Evolutionary conservation across 2,113 vertebrate genomes (phyloP).

Genomic region (Bubo scandiacus): DNA sequence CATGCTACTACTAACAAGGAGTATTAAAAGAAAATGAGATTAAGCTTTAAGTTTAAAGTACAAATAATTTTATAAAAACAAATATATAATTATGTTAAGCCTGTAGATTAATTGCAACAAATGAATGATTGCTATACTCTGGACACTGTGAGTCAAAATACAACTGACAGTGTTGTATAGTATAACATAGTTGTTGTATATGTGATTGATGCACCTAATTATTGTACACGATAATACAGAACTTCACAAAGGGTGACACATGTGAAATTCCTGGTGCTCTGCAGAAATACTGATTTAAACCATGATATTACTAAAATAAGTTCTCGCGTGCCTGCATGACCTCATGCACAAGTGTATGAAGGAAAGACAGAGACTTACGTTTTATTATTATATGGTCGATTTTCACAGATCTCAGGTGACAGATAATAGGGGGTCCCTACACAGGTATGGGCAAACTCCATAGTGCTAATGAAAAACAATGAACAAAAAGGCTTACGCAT

Average conservation of each 20-base stretch:
- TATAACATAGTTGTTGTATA: background rate
- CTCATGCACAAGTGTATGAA: background rate
- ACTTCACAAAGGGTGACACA: background rate
- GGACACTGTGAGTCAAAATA: background rate
- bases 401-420: slow-evolving; percentile 95
- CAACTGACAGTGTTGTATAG: background rate
- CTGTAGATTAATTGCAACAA: background rate
- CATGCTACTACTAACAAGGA: background rate
- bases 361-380: slow-evolving; percentile 76
- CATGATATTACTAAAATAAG: background rate
- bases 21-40: background rate
- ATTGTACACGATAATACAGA: background rate
- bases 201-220: accelerated
- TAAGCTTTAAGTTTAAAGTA: background rate
- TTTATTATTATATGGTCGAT: slow-evolving; percentile 92
- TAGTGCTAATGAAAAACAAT: slow-evolving; percentile 75
- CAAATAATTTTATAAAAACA: background rate
- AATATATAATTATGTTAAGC: background rate
- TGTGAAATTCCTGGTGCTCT: background rate
- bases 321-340: background rate
- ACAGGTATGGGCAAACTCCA: slow-evolving; percentile 87
- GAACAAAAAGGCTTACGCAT: background rate
- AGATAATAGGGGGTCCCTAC: slow-evolving; percentile 91
- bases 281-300: background rate
- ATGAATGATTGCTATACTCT: background rate